Percentiles rank a stretch among this genome's conserved stretches.
Evolutionary conservation across 2,888 invertebrate species (phyloP).

Genomic region (Rambutsinella grinnellia): DNA sequence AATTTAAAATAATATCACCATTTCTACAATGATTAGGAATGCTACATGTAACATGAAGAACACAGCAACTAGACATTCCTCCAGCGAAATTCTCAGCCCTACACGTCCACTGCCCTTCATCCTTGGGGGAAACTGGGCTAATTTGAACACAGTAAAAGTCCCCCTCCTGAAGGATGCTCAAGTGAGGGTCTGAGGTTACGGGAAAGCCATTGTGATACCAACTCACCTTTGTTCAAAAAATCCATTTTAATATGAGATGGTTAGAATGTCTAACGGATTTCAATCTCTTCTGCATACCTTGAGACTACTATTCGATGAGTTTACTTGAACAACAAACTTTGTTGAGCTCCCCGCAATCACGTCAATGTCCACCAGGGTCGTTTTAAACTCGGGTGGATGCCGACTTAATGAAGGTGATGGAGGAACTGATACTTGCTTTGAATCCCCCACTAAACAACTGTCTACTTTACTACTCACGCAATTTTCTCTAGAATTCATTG

Average conservation of each 20-base stretch:
- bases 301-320: no score
- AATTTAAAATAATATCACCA: no score
- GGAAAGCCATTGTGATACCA: conserved; percentile 49
- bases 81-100: conserved; percentile 40
- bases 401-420: neutral
- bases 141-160: conserved; percentile 52
- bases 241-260: neutral
- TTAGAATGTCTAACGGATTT: no score
- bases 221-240: conserved; percentile 24
- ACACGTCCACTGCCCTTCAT: conserved; percentile 55
- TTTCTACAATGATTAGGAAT: no score
- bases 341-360: conserved; percentile 43
- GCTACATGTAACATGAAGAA: conserved; percentile 51
- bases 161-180: conserved; percentile 34
- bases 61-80: conserved; percentile 44
- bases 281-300: conserved; percentile 5
- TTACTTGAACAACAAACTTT: conserved; percentile 49
- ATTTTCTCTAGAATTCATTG: conserved; percentile 49
- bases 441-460: conserved; percentile 2
- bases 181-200: conserved; percentile 18
- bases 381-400: conserved; percentile 44
- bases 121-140: conserved; percentile 33
- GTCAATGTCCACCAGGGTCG: conserved; percentile 39
- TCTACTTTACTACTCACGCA: conserved; percentile 29
- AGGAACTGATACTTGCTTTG: neutral